A percentile compares a stretch with the other conserved stretches of the same genome.
These are phyloP conservation scores for Heteromyza rotundicornis DNA, from an alignment of 2,888 invertebrate genomes.

Conservation along the genomic window DNA sequence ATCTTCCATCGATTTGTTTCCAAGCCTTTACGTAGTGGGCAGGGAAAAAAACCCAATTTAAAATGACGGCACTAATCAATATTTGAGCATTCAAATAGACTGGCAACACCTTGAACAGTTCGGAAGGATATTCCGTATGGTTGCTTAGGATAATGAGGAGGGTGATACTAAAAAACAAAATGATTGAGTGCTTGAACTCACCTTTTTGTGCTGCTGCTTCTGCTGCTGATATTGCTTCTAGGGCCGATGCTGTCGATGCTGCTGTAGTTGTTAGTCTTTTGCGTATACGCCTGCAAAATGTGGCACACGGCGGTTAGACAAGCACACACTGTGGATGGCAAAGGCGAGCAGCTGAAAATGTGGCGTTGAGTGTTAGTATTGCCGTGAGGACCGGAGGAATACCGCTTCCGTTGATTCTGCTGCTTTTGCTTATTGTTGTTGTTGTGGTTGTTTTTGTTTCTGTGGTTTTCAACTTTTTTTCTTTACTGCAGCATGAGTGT, in stretches of 20 bases:
- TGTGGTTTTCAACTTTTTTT: too few species aligned
- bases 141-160: neutral
- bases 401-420: too few species aligned
- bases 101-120: too few species aligned
- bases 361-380: neutral
- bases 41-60: too few species aligned
- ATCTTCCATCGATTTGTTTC: too few species aligned
- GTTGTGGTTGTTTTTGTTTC: neutral
- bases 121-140: too few species aligned
- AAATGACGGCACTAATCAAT: neutral
- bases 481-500: neutral
- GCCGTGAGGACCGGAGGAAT: too few species aligned
- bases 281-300: neutral
- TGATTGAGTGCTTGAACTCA: constrained; percentile 7
- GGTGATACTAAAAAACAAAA: too few species aligned
- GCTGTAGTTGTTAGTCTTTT: neutral
- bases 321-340: neutral
- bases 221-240: neutral
- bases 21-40: too few species aligned
- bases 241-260: neutral
- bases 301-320: neutral
- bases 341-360: neutral
- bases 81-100: too few species aligned
- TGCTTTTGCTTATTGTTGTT: neutral
- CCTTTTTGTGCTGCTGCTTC: neutral